A percentile compares a stretch with the other conserved stretches of the same genome.
Conservation (phyloP, 2,113 vertebrate species). For the Puntigrus tetrazona region DNA sequence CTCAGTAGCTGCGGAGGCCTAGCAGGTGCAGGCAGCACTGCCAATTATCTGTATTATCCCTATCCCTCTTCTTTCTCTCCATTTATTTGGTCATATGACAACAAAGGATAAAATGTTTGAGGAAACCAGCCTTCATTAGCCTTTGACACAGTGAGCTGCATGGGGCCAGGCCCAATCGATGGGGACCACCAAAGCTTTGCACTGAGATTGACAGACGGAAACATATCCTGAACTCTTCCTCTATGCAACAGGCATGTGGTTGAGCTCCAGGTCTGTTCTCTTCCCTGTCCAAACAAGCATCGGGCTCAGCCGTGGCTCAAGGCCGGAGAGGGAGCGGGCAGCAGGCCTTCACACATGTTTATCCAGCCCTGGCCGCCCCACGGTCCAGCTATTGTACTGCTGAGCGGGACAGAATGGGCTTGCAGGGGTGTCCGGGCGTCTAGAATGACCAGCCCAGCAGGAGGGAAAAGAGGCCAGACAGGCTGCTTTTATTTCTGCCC, state of each 20-base stretch:
- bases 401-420: conserved; percentile 45
- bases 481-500: conserved; percentile 48
- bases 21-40: neutral
- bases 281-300: conserved; percentile 31
- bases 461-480: conserved; percentile 40
- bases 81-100: conserved; percentile 77
- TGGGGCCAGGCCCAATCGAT: conserved; percentile 47
- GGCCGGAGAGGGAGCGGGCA: conserved; percentile 33
- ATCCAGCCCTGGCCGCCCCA: conserved; percentile 44
- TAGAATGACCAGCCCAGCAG: conserved; percentile 50
- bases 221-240: conserved; percentile 18
- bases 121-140: conserved; percentile 50
- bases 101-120: conserved; percentile 46
- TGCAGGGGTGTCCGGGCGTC: conserved; percentile 41
- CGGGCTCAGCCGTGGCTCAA: conserved; percentile 34
- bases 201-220: conserved; percentile 3
- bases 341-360: conserved; percentile 44
- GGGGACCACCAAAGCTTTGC: neutral
- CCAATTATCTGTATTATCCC: conserved; percentile 32
- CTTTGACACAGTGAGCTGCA: conserved; percentile 45
- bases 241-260: conserved; percentile 43
- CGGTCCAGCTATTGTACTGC: conserved; percentile 48
- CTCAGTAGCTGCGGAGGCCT: conserved; percentile 30
- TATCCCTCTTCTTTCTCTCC: conserved; percentile 56
- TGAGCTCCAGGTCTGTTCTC: conserved; percentile 37